phyloP scores from a whole-genome alignment of 1,140 invertebrate species.

The Calephelis nemesis region DNA sequence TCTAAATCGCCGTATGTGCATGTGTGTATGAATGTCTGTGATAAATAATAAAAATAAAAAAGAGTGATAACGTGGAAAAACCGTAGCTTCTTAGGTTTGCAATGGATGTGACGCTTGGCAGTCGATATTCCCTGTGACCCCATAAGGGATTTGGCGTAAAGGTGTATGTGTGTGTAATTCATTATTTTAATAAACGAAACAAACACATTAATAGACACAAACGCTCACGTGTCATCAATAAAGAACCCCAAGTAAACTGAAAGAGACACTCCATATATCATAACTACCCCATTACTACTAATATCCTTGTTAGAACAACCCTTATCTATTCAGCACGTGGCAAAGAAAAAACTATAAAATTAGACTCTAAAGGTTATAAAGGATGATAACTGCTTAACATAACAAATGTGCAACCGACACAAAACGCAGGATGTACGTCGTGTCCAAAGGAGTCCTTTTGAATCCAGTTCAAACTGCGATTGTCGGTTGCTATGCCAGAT shows the following conservation, averaged over 20 bases:
- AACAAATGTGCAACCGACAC: constrained; percentile 58
- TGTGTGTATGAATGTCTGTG: no score
- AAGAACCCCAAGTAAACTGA: constrained; percentile 61
- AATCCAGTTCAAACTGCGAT: constrained; percentile 39
- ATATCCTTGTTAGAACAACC: constrained; percentile 78
- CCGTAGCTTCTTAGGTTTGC: no score
- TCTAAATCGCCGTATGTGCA: no score
- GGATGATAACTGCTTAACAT: constrained; percentile 74
- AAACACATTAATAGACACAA: constrained; percentile 17
- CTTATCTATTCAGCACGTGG: constrained; percentile 75
- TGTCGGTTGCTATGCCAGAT: constrained; percentile 55
- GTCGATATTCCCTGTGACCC: no score
- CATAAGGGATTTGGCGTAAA: neutral
- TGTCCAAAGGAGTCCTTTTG: constrained; percentile 51
- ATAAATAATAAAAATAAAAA: no score
- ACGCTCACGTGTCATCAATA: constrained; percentile 69
- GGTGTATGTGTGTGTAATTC: neutral
- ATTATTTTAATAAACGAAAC: neutral
- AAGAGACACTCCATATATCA: constrained; percentile 75
- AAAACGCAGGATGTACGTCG: constrained; percentile 58
- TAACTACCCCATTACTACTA: constrained; percentile 70
- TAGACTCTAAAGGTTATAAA: constrained; percentile 42
- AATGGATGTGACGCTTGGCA: no score
- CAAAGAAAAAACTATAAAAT: constrained; percentile 65
- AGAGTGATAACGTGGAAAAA: no score